A percentile compares a stretch with the other conserved stretches of the same genome.
Conservation (phyloP, 2,797 vertebrate genomes). For the Thalassophryne amazonica region DNA sequence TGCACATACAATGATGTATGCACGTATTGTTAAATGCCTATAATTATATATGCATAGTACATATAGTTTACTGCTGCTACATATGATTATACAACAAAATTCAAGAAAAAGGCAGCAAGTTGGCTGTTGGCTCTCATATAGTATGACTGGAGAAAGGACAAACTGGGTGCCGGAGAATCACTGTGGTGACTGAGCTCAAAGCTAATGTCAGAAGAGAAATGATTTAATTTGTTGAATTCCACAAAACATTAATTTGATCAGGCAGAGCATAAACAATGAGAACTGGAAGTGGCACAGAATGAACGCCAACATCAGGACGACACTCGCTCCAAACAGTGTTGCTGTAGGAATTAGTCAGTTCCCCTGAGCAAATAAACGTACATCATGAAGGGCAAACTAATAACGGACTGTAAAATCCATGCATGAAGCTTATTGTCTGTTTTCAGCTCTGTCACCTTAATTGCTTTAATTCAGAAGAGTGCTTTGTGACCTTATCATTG, state of each 20-base stretch:
- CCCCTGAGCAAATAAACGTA: too few species aligned
- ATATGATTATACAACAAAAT: too few species aligned
- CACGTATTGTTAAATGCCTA: too few species aligned
- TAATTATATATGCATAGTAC: too few species aligned
- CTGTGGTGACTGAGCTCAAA: not conserved
- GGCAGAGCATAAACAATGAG: not conserved
- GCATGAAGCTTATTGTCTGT: not conserved
- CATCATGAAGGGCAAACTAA: too few species aligned
- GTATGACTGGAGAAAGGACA: not conserved
- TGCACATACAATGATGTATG: too few species aligned
- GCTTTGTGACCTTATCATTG: not conserved
- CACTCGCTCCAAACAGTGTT: not conserved
- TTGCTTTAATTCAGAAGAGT: not conserved
- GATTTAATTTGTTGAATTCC: not conserved
- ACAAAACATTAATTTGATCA: slow-evolving; percentile 9
- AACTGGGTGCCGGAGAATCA: not conserved
- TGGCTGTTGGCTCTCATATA: too few species aligned
- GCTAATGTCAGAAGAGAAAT: not conserved
- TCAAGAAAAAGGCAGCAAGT: too few species aligned
- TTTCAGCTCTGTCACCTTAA: not conserved
- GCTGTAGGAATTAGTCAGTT: not conserved
- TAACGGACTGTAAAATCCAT: too few species aligned
- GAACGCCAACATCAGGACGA: not conserved
- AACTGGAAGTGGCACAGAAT: not conserved
- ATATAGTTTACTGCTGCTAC: too few species aligned